These are phyloP conservation scores for Orius laevigatus DNA, from an alignment of 1,140 invertebrate genomes.

Conservation along the genomic window DNA sequence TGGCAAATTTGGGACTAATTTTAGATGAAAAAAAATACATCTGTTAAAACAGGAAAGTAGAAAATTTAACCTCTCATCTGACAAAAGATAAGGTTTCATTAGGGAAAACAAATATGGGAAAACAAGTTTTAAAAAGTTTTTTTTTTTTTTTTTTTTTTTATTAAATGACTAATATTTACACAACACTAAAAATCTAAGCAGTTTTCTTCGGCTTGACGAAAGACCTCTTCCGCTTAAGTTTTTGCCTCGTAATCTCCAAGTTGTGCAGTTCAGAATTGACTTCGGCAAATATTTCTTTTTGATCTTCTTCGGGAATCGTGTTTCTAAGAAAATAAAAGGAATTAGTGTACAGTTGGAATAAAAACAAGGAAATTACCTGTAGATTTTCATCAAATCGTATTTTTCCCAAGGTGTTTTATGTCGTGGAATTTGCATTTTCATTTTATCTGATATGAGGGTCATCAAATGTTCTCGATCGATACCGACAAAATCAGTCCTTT, in stretches of 20 bases:
- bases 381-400: conserved; percentile 87
- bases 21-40: no score
- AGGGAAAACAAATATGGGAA: no score
- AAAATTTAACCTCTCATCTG: no score
- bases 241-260: conserved; percentile 45
- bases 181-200: conserved; percentile 26
- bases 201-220: conserved; percentile 45
- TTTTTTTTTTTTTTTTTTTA: no score
- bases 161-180: not conserved
- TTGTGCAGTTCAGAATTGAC: conserved; percentile 56
- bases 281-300: conserved; percentile 68
- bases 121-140: no score
- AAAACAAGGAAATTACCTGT: conserved; percentile 41
- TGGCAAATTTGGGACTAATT: no score
- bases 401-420: conserved; percentile 64
- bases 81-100: no score
- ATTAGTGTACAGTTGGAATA: not conserved
- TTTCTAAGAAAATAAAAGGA: conserved; percentile 32
- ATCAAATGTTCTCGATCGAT: conserved; percentile 38
- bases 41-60: no score
- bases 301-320: conserved; percentile 75
- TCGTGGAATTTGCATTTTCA: conserved; percentile 36
- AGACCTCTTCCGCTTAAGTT: conserved; percentile 45
- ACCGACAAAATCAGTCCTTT: conserved; percentile 61
- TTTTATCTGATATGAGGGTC: conserved; percentile 40